These are phyloP conservation scores for Etheostoma perlongum DNA, from an alignment of 2,797 vertebrate species.

Conservation along the genomic window DNA sequence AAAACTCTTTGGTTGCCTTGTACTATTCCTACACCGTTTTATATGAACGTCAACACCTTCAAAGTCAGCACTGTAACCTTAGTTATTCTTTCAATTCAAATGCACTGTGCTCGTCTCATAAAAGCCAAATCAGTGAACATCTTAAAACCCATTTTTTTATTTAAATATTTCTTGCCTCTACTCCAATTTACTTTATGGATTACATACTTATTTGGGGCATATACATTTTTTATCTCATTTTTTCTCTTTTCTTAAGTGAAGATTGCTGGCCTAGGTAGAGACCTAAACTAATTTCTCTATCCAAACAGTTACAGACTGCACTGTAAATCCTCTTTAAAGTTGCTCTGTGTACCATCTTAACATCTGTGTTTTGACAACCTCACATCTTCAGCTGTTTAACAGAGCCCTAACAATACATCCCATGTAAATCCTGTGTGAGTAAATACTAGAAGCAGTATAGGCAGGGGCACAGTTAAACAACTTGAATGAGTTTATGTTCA, in stretches of 20 bases:
- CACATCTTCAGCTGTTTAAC: slow-evolving; percentile 13
- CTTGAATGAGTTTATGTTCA: slow-evolving; percentile 51
- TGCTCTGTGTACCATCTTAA: neutral
- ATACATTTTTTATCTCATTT: neutral
- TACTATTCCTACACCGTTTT: slow-evolving; percentile 29
- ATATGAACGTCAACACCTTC: slow-evolving; percentile 32
- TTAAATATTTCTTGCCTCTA: neutral
- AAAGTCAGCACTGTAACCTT: slow-evolving; percentile 45
- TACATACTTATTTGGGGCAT: neutral
- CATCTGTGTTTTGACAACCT: slow-evolving; percentile 9
- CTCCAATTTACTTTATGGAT: neutral
- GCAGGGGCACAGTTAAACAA: slow-evolving; percentile 51
- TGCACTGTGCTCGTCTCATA: neutral
- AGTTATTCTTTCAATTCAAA: slow-evolving; percentile 40
- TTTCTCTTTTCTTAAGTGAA: neutral
- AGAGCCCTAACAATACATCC: slow-evolving; percentile 33
- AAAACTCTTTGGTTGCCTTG: slow-evolving; percentile 5
- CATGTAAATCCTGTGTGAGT: slow-evolving; percentile 45
- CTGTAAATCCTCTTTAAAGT: neutral
- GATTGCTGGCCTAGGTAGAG: neutral
- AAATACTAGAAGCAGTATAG: slow-evolving; percentile 37
- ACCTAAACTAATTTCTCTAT: neutral
- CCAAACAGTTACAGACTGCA: neutral
- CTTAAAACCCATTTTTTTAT: neutral
- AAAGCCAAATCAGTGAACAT: slow-evolving; percentile 7